Base-by-base conservation (phyloP, 2,888 invertebrate genomes). In the Choreutis nemorana region DNA sequence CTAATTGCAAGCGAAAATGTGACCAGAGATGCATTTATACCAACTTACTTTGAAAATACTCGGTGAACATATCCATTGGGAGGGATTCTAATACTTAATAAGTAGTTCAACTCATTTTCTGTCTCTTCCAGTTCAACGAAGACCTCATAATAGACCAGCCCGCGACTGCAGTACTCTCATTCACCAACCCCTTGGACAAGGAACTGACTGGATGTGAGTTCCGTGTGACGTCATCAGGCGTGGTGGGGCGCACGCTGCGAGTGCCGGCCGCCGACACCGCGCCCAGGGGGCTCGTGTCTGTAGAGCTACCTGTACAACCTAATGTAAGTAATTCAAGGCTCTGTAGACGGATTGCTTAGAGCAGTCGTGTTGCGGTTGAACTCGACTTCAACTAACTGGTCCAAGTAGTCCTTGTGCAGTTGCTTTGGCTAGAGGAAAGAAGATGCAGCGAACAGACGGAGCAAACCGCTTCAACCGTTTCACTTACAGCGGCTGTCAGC, bases 111-210 rank as follows among this genome's bases (percentile, higher is more conserved):
- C 18, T 22, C 7, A 12, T 18, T 11, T n/a, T 9, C 23, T 14
- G 2, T 5, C 16, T 37, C 30, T 54, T 60, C 6, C 62, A 89
- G 88, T 81, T 86, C 44, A 81, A 83, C 33, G 81, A 79, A n/a
- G 82, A 84, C 42, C 75, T 85, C 2, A 58, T 81, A 4, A 60
- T 85, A 6, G 83, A 80, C 2, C 66, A 81, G 51, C 75, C 85
- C 3, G 55, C 81, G 2, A 65, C 68, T 1, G 80, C 85, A 1
- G 71, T 70, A 1, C 66, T 89, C 9, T 80, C 84, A 2, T 87
- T 91, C 50, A 73, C 64, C 26, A 92, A 92, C 65, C 91, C 91
- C 0, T 56, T 91, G 41, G 82, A 85, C 31, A 75, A 64, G 10
- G 40, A 55, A 1, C 64, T 92, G 26, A 87, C 87, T 0, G 73